Evolutionary conservation across 2,113 vertebrate genomes (phyloP).

Genomic region (Todiramphus saurophagus): DNA sequence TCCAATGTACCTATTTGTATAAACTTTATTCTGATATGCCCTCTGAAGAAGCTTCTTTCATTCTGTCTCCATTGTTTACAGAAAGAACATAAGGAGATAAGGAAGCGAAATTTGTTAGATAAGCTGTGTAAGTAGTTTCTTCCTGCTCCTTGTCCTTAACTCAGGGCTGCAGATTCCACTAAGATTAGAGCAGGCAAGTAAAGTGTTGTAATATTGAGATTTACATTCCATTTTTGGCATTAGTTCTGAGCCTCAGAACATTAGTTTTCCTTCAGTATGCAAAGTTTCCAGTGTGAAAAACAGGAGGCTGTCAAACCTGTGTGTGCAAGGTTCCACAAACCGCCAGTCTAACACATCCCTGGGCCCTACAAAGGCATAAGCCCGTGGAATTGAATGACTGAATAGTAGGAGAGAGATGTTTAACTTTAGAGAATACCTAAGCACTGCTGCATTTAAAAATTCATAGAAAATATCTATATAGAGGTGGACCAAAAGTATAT

Average conservation of each 20-base stretch:
- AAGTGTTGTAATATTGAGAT: not conserved
- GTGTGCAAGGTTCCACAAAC: not conserved
- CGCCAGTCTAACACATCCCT: not conserved
- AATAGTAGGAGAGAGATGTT: not conserved
- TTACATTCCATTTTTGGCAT: not conserved
- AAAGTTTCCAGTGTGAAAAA: not conserved
- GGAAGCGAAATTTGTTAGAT: not conserved
- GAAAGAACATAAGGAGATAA: not conserved
- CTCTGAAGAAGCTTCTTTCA: not conserved
- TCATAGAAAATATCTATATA: not conserved
- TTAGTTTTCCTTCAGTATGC: not conserved
- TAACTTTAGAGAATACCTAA: not conserved
- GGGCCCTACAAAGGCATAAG: not conserved
- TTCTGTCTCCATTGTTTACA: not conserved
- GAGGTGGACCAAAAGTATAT: not conserved
- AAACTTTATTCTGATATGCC: not conserved
- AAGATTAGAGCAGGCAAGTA: not conserved
- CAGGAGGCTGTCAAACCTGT: not conserved
- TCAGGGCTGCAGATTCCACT: not conserved
- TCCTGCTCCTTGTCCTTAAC: not conserved
- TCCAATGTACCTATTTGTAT: not conserved
- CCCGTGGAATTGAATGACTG: not conserved
- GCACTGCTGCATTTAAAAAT: not conserved
- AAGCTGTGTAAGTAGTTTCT: not conserved
- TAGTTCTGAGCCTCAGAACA: not conserved